phyloP scores from a whole-genome alignment of 1,140 invertebrate genomes.

The Atopsyche davidsoni region DNA sequence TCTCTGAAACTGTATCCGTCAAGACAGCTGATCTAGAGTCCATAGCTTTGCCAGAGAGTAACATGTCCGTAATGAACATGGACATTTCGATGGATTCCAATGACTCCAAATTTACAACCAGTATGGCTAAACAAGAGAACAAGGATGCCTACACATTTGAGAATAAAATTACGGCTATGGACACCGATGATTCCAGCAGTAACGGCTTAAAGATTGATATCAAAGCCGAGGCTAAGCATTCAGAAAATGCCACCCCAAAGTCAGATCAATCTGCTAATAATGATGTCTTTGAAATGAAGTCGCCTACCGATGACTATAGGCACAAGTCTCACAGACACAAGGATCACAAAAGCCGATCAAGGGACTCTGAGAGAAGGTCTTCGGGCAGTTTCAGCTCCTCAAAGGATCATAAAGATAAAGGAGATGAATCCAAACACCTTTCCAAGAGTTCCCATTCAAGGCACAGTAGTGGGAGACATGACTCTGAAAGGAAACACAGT shows the following conservation, averaged over 20 bases:
- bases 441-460: conserved; percentile 36
- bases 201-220: too few species aligned
- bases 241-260: not conserved
- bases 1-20: conserved; percentile 5
- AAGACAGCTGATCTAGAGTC: conserved; percentile 22
- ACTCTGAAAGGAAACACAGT: conserved; percentile 37
- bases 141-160: conserved; percentile 21
- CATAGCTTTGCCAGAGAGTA: conserved; percentile 21
- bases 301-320: conserved; percentile 6
- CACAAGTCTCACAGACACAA: not conserved
- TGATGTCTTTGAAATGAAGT: conserved; percentile 29
- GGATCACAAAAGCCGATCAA: conserved; percentile 34
- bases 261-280: conserved; percentile 13
- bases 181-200: conserved; percentile 10
- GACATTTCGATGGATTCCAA: conserved; percentile 23
- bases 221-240: too few species aligned
- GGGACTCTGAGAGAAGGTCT: conserved; percentile 38
- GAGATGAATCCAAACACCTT: conserved; percentile 40
- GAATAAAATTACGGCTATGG: conserved; percentile 16
- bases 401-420: conserved; percentile 41
- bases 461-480: conserved; percentile 35
- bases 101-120: conserved; percentile 18
- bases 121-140: conserved; percentile 25
- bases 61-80: conserved; percentile 1
- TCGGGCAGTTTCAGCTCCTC: conserved; percentile 30